Evolutionary conservation across 2,113 vertebrate species (phyloP), one percentile per base, ranked within the genome.

Genomic region (Chaetodon auriga): DNA sequence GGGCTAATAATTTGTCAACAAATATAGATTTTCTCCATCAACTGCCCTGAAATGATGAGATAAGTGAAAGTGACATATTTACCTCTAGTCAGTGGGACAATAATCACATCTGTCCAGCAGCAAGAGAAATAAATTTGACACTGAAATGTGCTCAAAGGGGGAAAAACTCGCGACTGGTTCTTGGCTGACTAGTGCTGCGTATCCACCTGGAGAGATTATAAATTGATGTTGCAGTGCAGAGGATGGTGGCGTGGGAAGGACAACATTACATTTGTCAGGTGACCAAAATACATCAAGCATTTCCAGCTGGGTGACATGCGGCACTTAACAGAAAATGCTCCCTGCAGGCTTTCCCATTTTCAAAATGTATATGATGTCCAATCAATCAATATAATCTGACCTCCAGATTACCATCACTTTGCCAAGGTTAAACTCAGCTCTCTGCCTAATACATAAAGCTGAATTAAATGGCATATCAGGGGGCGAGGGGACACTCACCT

Each of bases 331-430:
- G 74, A 58, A 85, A 85, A 86, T n/a, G 62, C 70, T 85, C 49
- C 23, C 77, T 57, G 57, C 60, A 77, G 79, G 74, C n/a, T 86
- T 85, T 86, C 80, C 85, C 80, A 90, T 91, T 94, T 92, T 87
- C 66, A 81, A 90, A 93, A 93, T 89, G 82, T 87, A 90, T 83
- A 90, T 89, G 80, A 91, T 83, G 86, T 90, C 85, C 82, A 87
- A 86, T 89, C 88, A 92, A 92, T 93, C 87, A 68, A 84, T 84
- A 81, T 88, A 92, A 94, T 93, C 92, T 84, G 85, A 82, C 76
- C 80, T 82, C 12, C 21, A 89, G 80, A 90, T 87, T 89, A 85
- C 68, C 45, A 80, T 86, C 80, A 75, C 70, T 81, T 82, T 58
- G 11, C 57, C 85, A 90, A 92, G 89, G 90, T 92, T 86, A 91